Evolutionary conservation across 2,113 vertebrate genomes (phyloP).

Genomic region (Protobothrops mucrosquamatus): DNA sequence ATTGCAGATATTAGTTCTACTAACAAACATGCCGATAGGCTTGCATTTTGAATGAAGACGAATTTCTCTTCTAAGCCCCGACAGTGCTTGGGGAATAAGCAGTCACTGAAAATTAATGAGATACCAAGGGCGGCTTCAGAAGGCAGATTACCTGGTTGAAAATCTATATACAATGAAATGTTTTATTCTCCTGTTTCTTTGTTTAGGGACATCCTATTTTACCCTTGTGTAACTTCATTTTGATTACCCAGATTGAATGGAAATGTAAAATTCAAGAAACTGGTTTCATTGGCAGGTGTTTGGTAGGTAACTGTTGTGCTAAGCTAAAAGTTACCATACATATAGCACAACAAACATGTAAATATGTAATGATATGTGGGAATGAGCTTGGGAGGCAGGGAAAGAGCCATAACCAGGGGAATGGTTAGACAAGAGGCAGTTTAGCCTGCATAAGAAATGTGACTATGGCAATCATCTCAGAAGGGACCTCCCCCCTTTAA

Average conservation of each 20-base stretch:
- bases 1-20: slow-evolving; percentile 31
- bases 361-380: too few relatives aligned
- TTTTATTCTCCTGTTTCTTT: slow-evolving; percentile 12
- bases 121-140: slow-evolving; percentile 42
- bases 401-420: too few relatives aligned
- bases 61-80: slow-evolving; percentile 45
- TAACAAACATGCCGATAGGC: slow-evolving; percentile 12
- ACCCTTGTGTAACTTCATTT: not conserved
- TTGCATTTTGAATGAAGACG: slow-evolving; percentile 50
- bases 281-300: not conserved
- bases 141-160: slow-evolving; percentile 22
- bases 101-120: slow-evolving; percentile 51
- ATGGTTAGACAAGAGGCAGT: too few relatives aligned
- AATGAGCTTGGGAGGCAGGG: too few relatives aligned
- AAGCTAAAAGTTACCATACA: not conserved
- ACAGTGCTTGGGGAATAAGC: slow-evolving; percentile 36
- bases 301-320: not conserved
- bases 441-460: too few relatives aligned
- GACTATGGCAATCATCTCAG: too few relatives aligned
- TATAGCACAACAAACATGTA: not conserved
- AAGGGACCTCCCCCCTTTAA: too few relatives aligned
- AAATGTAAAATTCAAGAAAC: not conserved
- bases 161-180: slow-evolving; percentile 34
- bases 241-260: not conserved
- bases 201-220: slow-evolving; percentile 20